Conservation (phyloP, 2,888 invertebrate species). For the Oxycera nigricornis region DNA sequence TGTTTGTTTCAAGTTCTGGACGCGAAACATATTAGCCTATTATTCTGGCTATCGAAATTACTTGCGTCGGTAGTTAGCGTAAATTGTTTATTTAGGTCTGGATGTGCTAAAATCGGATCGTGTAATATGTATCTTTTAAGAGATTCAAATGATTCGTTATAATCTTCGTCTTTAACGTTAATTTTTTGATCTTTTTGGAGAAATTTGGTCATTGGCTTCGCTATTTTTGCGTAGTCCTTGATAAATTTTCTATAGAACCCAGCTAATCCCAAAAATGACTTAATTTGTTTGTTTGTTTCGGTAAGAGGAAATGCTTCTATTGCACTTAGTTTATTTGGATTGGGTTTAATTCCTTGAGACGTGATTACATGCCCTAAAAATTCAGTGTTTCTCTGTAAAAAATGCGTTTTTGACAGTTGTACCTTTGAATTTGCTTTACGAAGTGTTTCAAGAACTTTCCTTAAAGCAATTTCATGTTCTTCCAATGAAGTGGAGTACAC, state of each 20-base stretch:
- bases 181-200: constrained; percentile 13
- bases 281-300: constrained; percentile 48
- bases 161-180: neutral
- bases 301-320: neutral
- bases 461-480: constrained; percentile 11
- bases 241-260: constrained; percentile 28
- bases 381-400: constrained; percentile 1
- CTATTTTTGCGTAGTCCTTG: constrained; percentile 24
- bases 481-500: neutral
- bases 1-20: constrained; percentile 44
- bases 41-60: neutral
- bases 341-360: neutral
- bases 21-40: neutral
- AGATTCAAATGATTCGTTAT: neutral
- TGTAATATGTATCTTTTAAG: neutral
- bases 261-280: constrained; percentile 47
- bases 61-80: neutral
- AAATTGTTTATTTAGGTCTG: neutral
- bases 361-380: constrained; percentile 19
- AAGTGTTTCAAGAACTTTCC: neutral
- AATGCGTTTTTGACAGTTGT: constrained; percentile 14
- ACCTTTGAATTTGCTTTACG: neutral
- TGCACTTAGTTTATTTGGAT: constrained; percentile 9
- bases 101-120: neutral
- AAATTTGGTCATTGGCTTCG: constrained; percentile 43